These are phyloP conservation scores for Drosophila meridiana DNA, from an alignment of 2,888 invertebrate genomes.

Conservation along the genomic window DNA sequence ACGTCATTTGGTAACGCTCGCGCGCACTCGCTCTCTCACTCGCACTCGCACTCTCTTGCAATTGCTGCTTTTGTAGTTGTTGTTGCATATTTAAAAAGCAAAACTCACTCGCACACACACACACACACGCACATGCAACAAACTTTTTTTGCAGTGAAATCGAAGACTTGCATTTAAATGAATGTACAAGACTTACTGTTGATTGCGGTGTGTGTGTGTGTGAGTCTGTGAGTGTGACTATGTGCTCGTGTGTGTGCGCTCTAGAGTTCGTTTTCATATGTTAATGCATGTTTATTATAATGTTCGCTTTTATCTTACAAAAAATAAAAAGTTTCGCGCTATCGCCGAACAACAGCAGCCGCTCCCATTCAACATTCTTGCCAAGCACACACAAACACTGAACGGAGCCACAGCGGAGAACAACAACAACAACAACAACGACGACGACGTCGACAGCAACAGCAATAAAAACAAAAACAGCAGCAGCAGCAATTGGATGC, in stretches of 20 bases:
- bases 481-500: slow-evolving; percentile 43
- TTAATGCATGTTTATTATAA: slow-evolving; percentile 52
- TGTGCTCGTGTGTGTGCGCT: slow-evolving; percentile 15
- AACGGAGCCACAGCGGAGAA: slow-evolving; percentile 29
- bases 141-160: slow-evolving; percentile 59
- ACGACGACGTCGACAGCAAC: background rate
- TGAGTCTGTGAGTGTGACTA: slow-evolving; percentile 11
- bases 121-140: slow-evolving; percentile 14
- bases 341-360: slow-evolving; percentile 72
- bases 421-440: slow-evolving; percentile 8
- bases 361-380: slow-evolving; percentile 66
- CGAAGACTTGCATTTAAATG: slow-evolving; percentile 63
- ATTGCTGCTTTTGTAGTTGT: slow-evolving; percentile 42
- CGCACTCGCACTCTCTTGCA: slow-evolving; percentile 7
- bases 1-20: slow-evolving; percentile 57
- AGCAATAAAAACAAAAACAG: slow-evolving; percentile 13
- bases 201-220: slow-evolving; percentile 24
- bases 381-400: slow-evolving; percentile 39
- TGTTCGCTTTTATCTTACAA: slow-evolving; percentile 55
- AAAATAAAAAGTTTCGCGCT: slow-evolving; percentile 69
- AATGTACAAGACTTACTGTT: slow-evolving; percentile 45
- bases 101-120: slow-evolving; percentile 28
- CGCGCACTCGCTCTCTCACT: slow-evolving; percentile 20
- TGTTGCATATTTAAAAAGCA: slow-evolving; percentile 56
- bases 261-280: slow-evolving; percentile 54